A percentile compares a stretch with the other conserved stretches of the same genome.
Evolutionary conservation across 2,888 invertebrate genomes (phyloP).

Genomic region (Apeira syringaria): DNA sequence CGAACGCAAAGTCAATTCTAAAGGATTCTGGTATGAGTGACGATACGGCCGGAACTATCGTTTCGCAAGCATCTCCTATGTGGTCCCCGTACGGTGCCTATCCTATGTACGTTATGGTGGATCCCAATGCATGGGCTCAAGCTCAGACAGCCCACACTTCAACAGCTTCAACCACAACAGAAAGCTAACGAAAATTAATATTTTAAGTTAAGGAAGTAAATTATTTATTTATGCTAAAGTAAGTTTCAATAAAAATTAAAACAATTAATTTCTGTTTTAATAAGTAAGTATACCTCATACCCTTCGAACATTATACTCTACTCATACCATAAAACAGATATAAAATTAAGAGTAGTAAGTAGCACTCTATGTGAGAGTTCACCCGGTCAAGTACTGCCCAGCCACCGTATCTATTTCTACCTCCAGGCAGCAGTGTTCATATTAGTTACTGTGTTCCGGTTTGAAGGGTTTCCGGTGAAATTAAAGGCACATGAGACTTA

Average conservation of each 20-base stretch:
- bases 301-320: no score
- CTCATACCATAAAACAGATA: no score
- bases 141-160: constrained; percentile 41
- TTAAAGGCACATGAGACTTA: no score
- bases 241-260: constrained; percentile 11
- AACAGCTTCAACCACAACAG: constrained; percentile 31
- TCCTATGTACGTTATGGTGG: constrained; percentile 69
- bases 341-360: no score
- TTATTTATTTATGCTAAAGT: background rate
- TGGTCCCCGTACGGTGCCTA: constrained; percentile 62
- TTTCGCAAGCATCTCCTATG: constrained; percentile 45
- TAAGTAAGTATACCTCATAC: no score
- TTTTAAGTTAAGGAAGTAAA: constrained; percentile 8
- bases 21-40: constrained; percentile 57
- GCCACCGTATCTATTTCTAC: no score
- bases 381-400: no score
- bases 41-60: constrained; percentile 42
- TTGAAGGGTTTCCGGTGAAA: no score
- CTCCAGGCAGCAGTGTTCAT: no score
- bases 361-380: no score
- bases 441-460: no score
- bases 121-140: constrained; percentile 61
- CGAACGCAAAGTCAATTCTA: constrained; percentile 54
- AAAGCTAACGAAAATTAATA: constrained; percentile 20
- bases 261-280: background rate